These are phyloP conservation scores for Anagrus nilaparvatae DNA, from an alignment of 1,140 invertebrate genomes.

Conservation along the genomic window DNA sequence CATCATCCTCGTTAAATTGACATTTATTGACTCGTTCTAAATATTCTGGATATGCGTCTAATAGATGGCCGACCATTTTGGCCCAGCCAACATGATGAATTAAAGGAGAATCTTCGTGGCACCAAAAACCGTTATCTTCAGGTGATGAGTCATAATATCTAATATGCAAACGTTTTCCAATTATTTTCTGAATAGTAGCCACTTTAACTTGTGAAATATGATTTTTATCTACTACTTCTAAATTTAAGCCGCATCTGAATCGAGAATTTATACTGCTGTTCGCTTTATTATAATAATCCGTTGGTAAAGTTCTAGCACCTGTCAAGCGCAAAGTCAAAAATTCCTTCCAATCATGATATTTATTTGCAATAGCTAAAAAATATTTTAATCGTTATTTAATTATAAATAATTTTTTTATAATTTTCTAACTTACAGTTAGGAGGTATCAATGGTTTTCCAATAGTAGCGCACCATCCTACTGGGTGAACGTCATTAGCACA, in stretches of 20 bases:
- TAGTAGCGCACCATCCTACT: slow-evolving; percentile 92
- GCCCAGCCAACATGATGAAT: slow-evolving; percentile 96
- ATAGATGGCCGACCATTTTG: slow-evolving; percentile 63
- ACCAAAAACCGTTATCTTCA: slow-evolving; percentile 85
- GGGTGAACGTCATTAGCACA: slow-evolving; percentile 89
- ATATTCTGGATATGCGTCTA: slow-evolving; percentile 73
- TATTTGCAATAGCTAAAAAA: slow-evolving; percentile 65
- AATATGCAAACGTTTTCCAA: slow-evolving; percentile 83
- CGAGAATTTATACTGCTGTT: slow-evolving; percentile 72
- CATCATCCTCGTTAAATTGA: slow-evolving; percentile 55
- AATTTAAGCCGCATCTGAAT: slow-evolving; percentile 68
- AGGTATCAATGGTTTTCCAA: slow-evolving; percentile 88
- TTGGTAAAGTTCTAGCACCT: slow-evolving; percentile 83
- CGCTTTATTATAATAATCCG: slow-evolving; percentile 83
- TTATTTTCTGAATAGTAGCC: slow-evolving; percentile 78
- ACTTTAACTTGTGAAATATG: slow-evolving; percentile 87
- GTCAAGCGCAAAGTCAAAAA: slow-evolving; percentile 84
- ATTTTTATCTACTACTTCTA: slow-evolving; percentile 95
- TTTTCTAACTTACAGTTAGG: slow-evolving; percentile 69
- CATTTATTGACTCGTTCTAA: slow-evolving; percentile 51
- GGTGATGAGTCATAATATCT: slow-evolving; percentile 77
- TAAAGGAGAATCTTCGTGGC: slow-evolving; percentile 86
- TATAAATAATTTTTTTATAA: slow-evolving; percentile 2
- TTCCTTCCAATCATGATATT: slow-evolving; percentile 92
- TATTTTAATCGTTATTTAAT: slow-evolving; percentile 5